Percentiles rank a stretch among this genome's conserved stretches.
These are phyloP conservation scores for Eupristina koningsbergeri DNA, from an alignment of 1,140 invertebrate genomes.

Conservation along the genomic window DNA sequence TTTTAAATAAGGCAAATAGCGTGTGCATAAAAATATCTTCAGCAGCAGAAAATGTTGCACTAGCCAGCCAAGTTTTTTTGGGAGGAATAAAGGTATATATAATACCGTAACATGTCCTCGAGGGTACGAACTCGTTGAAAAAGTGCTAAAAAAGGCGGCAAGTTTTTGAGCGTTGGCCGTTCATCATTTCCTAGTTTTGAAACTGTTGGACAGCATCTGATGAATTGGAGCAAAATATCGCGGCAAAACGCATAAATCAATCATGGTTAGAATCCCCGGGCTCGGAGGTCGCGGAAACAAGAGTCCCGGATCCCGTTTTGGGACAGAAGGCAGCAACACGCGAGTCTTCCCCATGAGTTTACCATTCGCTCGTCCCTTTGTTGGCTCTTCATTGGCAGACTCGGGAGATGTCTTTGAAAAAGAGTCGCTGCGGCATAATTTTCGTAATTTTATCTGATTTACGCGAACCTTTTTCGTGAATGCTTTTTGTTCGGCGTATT, in stretches of 20 bases:
- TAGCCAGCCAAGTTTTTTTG: neutral
- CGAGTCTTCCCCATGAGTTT: neutral
- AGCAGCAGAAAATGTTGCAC: neutral
- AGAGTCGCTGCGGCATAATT: slow-evolving; percentile 11
- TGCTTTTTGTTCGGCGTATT: neutral
- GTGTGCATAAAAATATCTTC: neutral
- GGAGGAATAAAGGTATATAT: neutral
- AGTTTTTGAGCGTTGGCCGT: neutral
- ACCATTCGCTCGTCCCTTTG: neutral
- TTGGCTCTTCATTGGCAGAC: slow-evolving; percentile 12
- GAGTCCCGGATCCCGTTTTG: slow-evolving; percentile 14
- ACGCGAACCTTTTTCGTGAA: slow-evolving; percentile 15
- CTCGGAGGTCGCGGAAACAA: neutral
- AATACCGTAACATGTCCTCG: neutral
- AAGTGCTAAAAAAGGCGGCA: neutral
- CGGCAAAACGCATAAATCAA: slow-evolving; percentile 16
- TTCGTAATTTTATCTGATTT: slow-evolving; percentile 40
- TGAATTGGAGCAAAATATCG: neutral
- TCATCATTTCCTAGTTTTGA: neutral
- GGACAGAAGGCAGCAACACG: neutral
- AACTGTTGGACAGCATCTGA: neutral
- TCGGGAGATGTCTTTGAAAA: slow-evolving; percentile 21
- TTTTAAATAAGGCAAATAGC: too few relatives aligned
- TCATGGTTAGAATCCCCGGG: neutral
- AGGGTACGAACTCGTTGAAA: neutral